Percentiles rank a stretch among this genome's conserved stretches.
phyloP scores from a whole-genome alignment of 2,888 invertebrate species.

The Phalera bucephala region DNA sequence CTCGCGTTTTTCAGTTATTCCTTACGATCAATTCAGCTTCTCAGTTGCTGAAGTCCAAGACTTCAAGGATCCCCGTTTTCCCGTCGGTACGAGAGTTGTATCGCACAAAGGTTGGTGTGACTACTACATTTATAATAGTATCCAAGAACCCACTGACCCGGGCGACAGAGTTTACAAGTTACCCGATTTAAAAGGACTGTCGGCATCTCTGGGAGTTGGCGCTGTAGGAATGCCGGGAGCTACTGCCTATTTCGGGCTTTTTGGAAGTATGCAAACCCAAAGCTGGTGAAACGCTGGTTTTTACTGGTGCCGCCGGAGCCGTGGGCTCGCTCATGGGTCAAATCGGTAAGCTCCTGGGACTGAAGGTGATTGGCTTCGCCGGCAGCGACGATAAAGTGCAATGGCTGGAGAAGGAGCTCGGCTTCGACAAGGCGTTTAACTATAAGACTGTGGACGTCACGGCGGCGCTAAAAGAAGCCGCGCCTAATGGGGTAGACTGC shows the following conservation, averaged over 20 bases:
- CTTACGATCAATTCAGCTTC: constrained; percentile 49
- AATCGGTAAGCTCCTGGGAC: constrained; percentile 88
- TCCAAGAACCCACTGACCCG: constrained; percentile 15
- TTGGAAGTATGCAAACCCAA: constrained; percentile 87
- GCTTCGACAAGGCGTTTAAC: constrained; percentile 88
- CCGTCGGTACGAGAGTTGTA: constrained; percentile 83
- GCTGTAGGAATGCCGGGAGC: constrained; percentile 87
- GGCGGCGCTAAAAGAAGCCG: no score
- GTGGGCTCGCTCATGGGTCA: constrained; percentile 90
- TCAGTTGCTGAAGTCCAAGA: constrained; percentile 75
- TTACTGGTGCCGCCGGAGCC: constrained; percentile 89
- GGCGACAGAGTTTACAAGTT: constrained; percentile 51
- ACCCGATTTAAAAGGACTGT: constrained; percentile 78
- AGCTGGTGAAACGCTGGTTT: constrained; percentile 87
- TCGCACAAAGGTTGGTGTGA: constrained; percentile 64
- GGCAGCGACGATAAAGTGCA: constrained; percentile 87
- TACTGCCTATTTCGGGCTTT: constrained; percentile 89
- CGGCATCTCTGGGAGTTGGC: constrained; percentile 84
- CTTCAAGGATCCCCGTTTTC: constrained; percentile 83
- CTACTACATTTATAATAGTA: constrained; percentile 27
- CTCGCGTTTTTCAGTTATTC: constrained; percentile 20
- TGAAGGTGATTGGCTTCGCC: constrained; percentile 86
- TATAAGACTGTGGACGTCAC: constrained; percentile 86
- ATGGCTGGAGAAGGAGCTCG: constrained; percentile 85
- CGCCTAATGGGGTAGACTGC: no score